Evolutionary conservation across 2,888 invertebrate genomes (phyloP), one percentile per base, ranked within the genome.

Genomic region (Eremobia ochroleuca): DNA sequence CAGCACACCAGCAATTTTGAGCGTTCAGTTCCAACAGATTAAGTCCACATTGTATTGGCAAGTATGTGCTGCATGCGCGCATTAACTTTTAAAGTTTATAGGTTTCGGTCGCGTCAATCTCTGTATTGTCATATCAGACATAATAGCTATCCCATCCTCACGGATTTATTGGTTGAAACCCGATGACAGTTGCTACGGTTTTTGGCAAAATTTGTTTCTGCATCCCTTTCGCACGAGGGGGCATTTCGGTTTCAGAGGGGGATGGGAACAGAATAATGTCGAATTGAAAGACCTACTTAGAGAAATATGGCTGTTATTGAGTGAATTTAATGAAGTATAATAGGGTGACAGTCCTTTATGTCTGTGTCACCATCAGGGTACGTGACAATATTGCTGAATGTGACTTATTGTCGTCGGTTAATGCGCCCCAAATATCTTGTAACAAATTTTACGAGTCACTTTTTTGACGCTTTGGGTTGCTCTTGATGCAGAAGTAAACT

Each of bases 61-160:
- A 73, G 28, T 31, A 28, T 46, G 65, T 73, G 82, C 85, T 83
- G 87, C 88, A 87, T 85, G 82, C 86, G 88, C 88, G 93, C 92
- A 94, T 96, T 95, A 96, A 95, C 96, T 96, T 95, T 89, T 94
- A 92, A 91, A 95, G 95, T 96, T 96, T 95, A 94, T 94, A 95
- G 95, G 93, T 92, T 96, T 96, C 94, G 96, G 95, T 94, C 95
- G 94, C 94, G 96, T 96, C 96, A 96, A 97, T 96, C 96, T 95
- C 94, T 96, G 95, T 96, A 96, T 97, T 96, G 96, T 97, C 95
- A 96, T 95, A 95, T 94, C 76, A 94, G 95, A 96, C 95, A 97
- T 96, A 96, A 96, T 96, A 96, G 96, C 92, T 87, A 91, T 94
- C 92, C 94, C 96, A 96, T 96, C 96, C 95, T 94, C 92, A 93